Evolutionary conservation across 2,797 vertebrate species (phyloP), one percentile per base, ranked within the genome.

Genomic region (Argya squamiceps): DNA sequence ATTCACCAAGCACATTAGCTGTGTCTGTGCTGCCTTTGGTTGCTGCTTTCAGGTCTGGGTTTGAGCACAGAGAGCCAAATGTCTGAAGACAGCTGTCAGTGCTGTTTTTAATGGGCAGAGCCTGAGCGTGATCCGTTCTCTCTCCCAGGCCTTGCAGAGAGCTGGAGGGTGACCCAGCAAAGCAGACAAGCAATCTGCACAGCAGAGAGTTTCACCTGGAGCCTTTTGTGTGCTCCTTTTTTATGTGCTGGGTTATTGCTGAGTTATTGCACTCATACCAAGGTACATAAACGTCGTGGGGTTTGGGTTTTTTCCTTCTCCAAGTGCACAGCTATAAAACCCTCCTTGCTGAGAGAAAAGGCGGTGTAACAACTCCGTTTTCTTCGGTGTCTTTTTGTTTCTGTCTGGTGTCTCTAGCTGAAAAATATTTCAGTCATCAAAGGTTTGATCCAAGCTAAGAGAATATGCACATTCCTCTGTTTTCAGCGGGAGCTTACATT

Each of bases 141-240:
- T 82, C 74, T 82, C 55, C 17, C 81, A 58, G 80, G 71, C 59
- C 34, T 30, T 43, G 34, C 14, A 2, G 39, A 65, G 94, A 68
- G 92, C 84, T 92, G 63, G 55, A 92, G 82, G 84, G 77, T 79
- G 89, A 96, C 64, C 89, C 67, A 70, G 78, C 70, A 92, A 76
- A 84, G 84, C 84, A 89, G 71, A 63, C 63, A 55, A 79, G 91
- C 86, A 71, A 75, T 92, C 73, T 88, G 69, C 84, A 44, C 43
- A n/a, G 78, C 63, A 43, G 22, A 75, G 73, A 79, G n/a, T 89
- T 95, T 93, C 68, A 94, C 93, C 78, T 46, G 73, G 32, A 94
- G 94, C 85, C 65, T 84, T 93, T 77, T 49, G 26, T 87, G 34
- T 68, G 77, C 69, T 89, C 44, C 63, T 74, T 79, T 94, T 92